Evolutionary conservation across 2,888 invertebrate species (phyloP), one percentile per base, ranked within the genome.

Genomic region (Mellilla xanthometata): DNA sequence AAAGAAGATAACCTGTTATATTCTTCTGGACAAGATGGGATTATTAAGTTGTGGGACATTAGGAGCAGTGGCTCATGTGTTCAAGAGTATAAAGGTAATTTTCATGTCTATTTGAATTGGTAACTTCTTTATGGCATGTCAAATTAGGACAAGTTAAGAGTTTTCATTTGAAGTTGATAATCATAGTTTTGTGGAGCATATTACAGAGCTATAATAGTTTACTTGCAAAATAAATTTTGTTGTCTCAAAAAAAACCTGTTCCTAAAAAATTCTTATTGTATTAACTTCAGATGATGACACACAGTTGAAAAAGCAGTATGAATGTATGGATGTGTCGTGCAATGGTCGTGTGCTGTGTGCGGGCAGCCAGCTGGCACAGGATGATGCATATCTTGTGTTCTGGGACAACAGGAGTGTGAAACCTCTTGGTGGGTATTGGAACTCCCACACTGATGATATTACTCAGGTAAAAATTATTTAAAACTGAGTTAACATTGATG

Each of bases 361-460:
- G 1, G 97, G 96, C 38, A 95, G 95, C 1, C 93, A 94, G 67
- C 73, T 94, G 12, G 84, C 92, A 29, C 90, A 92, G 40, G 92
- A 92, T 12, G 95, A 95, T 67, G 92, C 94, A 0, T 96, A 91
- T 72, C 83, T 96, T 9, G 79, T 96, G 49, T 97, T 97, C 82
- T 96, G 95, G 93, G 97, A 97, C 81, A 82, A 93, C 12, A 88
- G 96, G 49, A 85, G 89, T 47, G 67, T 83, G 0, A 87, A 90
- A 49, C 84, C 94, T 7, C 80, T 95, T 1, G 96, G 96, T 0
- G 94, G 94, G 0, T 97, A 96, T 71, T 95, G 94, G 93, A 94
- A 96, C 61, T 93, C 95, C 3, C 96, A 97, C 69, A 92, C 93
- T 42, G 95, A 96, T 74, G 96, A 96, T 72, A 91, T 97, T 9